Evolutionary conservation across 2,888 invertebrate species (phyloP).

Genomic region (Ectropis crepuscularia): DNA sequence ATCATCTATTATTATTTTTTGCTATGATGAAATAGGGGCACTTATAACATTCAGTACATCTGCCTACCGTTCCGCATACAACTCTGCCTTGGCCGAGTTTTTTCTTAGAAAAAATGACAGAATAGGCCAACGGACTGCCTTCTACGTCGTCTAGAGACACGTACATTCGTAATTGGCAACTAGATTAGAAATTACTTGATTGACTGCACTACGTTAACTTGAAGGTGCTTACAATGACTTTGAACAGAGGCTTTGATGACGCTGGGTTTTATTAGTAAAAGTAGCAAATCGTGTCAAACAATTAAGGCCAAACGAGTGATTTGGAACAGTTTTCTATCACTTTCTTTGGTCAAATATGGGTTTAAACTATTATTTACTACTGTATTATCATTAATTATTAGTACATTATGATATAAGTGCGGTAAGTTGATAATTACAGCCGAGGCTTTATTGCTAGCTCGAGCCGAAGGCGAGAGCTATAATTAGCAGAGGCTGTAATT

Average conservation of each 20-base stretch:
- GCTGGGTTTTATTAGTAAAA: background rate
- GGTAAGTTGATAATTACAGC: no score
- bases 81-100: conserved; percentile 17
- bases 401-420: no score
- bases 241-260: background rate
- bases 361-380: no score
- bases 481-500: no score
- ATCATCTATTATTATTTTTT: no score
- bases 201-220: conserved; percentile 35
- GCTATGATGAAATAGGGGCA: no score
- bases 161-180: conserved; percentile 33
- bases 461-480: no score
- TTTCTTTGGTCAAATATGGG: no score
- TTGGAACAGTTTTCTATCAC: background rate
- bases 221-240: conserved; percentile 35
- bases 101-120: conserved; percentile 29
- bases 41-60: no score
- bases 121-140: conserved; percentile 38
- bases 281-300: background rate
- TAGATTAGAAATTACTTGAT: conserved; percentile 41
- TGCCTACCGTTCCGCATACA: background rate
- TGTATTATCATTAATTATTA: no score
- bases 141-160: conserved; percentile 11
- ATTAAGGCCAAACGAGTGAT: background rate
- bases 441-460: no score